These are phyloP conservation scores for Hoplostethus mediterraneus DNA, from an alignment of 2,797 vertebrate species.

Conservation along the genomic window DNA sequence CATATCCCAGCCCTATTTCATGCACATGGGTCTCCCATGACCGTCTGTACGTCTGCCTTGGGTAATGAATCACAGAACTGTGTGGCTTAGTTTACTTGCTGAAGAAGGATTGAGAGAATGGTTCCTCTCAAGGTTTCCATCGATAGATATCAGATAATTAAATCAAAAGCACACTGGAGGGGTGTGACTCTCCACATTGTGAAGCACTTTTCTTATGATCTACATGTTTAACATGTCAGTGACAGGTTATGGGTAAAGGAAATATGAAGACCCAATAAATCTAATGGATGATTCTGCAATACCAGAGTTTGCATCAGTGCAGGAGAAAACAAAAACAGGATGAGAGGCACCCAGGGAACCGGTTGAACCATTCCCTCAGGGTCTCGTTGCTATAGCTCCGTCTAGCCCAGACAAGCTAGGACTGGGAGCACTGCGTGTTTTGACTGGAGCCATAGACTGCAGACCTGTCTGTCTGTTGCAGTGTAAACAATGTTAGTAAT, in stretches of 20 bases:
- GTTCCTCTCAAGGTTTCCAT: neutral
- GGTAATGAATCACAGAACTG: neutral
- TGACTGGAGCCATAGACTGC: constrained; percentile 52
- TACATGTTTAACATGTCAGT: too few species aligned
- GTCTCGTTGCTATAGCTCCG: constrained; percentile 17
- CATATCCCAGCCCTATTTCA: constrained; percentile 3
- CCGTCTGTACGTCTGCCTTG: neutral
- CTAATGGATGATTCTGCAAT: neutral
- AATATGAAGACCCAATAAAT: neutral
- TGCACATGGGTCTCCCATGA: neutral
- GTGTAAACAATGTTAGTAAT: constrained; percentile 68
- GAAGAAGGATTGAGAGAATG: neutral
- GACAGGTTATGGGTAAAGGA: neutral
- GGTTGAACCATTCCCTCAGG: constrained; percentile 17
- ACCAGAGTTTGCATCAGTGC: constrained; percentile 10
- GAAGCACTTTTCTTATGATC: neutral
- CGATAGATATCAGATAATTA: neutral
- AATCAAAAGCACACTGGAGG: too few species aligned
- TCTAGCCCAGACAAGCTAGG: constrained; percentile 44
- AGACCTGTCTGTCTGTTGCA: constrained; percentile 48
- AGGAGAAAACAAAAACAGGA: constrained; percentile 9
- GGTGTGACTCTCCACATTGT: neutral
- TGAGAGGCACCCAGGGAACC: constrained; percentile 6
- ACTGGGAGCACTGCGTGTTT: constrained; percentile 42
- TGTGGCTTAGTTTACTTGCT: constrained; percentile 17